These are phyloP conservation scores for Lytechinus variegatus DNA, from an alignment of 35 echinoderm and acorn worm species.

Conservation along the genomic window DNA sequence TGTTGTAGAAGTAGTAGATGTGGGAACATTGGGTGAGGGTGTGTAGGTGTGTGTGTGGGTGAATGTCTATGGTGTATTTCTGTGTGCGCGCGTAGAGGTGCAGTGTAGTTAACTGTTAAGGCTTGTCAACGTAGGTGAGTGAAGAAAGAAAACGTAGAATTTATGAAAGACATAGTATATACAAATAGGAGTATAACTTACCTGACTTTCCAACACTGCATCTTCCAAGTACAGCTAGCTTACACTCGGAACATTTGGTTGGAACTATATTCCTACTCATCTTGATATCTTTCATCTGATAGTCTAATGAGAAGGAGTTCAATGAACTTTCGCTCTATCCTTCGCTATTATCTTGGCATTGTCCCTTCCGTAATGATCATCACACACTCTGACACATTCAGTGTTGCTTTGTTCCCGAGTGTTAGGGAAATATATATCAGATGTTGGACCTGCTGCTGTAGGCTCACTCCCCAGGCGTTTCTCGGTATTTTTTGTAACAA, in stretches of 20 bases:
- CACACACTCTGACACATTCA: neutral
- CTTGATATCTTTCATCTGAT: neutral
- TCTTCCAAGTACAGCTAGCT: conserved; percentile 69
- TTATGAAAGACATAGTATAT: neutral
- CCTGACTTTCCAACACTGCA: conserved; percentile 83
- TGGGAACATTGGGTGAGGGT: no score
- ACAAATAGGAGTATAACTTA: neutral
- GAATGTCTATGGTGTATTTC: no score
- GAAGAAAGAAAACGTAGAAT: neutral
- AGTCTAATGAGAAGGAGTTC: neutral
- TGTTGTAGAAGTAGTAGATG: no score
- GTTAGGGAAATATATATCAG: neutral
- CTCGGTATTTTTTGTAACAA: no score
- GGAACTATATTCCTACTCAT: conserved; percentile 59
- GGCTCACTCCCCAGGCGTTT: no score
- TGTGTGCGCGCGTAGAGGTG: no score
- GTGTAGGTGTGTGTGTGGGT: no score
- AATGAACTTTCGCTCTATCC: neutral
- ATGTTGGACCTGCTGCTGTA: no score
- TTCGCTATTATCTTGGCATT: neutral
- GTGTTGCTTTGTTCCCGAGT: neutral
- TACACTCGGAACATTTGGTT: conserved; percentile 66
- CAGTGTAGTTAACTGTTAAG: no score
- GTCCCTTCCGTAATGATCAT: neutral
- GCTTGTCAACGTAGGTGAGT: no score